Base-by-base conservation (phyloP, 1,140 invertebrate species). In the Physella acuta region DNA sequence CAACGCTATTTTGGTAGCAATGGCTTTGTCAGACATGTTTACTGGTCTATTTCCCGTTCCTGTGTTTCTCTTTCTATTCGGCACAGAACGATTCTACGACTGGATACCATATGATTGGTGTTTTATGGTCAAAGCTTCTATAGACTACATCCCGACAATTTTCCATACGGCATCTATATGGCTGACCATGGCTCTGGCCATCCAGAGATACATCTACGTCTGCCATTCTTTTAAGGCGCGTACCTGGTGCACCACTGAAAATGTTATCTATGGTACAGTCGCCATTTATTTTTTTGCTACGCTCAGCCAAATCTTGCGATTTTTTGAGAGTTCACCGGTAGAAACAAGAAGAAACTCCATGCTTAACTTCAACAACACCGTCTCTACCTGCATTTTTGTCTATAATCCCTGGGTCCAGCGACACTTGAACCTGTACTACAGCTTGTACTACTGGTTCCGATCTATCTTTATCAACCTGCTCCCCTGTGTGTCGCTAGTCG, bases 161-260 rank as follows among this genome's bases (percentile, higher is more conserved):
- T 95, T 94, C 82, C 94, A 95, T 86, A 95, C 94, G 0, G 92
- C 93, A 0, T 94, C 93, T 70, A 94, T 95, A 55, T 95, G 94
- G 83, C 71, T 95, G 70, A 95, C 94, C 0, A 84, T 95, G 67
- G 91, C 92, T 0, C 85, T 96, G 36, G 94, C 94, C 2, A 90
- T 93, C 0, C 94, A 96, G 85, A 58, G 83, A 63, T 95, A 95
- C 85, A 94, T 95, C 71, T 95, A 94, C 84, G 92, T 95, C 0
- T 95, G 94, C 78, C 93, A 95, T 82, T 92, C 93, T 2, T 90
- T 92, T 0, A 88, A 92, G 68, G 93, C 94, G 0, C 65, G 88
- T 89, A 71, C 91, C 89, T 94, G 92, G 90, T 95, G 94, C 82
- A 95, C 93, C 0, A 91, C 94, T 87, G 89, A 91, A 0, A 88